These are phyloP conservation scores for Bombus sibiricus DNA, from an alignment of 1,140 invertebrate genomes.

Conservation along the genomic window DNA sequence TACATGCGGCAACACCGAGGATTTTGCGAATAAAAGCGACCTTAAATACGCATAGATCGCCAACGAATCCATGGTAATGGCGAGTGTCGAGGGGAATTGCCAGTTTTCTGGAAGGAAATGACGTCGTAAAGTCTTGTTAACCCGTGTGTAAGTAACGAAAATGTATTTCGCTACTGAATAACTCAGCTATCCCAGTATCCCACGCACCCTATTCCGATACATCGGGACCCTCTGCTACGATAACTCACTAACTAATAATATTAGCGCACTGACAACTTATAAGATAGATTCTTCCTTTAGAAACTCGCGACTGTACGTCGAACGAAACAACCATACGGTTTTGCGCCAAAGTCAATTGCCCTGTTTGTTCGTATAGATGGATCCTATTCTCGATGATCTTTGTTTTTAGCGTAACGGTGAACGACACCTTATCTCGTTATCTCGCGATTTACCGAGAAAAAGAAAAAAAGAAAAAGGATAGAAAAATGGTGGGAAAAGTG, in stretches of 20 bases:
- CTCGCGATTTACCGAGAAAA: background rate
- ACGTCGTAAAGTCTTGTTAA: constrained; percentile 56
- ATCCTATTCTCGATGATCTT: too few species aligned
- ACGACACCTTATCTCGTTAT: background rate
- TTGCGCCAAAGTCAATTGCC: background rate
- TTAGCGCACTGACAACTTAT: too few species aligned
- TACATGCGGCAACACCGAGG: too few species aligned
- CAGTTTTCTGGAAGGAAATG: constrained; percentile 30
- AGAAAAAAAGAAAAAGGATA: background rate
- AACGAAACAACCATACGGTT: background rate
- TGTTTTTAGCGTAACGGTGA: too few species aligned
- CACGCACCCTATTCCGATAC: background rate
- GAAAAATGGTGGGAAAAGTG: background rate
- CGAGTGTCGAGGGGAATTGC: background rate
- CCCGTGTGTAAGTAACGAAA: background rate
- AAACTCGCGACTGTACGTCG: background rate
- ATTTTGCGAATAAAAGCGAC: background rate
- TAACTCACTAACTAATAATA: too few species aligned
- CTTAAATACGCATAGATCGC: background rate
- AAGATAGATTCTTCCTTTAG: background rate
- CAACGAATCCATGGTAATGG: background rate
- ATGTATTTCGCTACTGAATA: background rate
- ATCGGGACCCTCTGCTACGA: too few species aligned
- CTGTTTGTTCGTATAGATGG: background rate
- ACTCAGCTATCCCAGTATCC: background rate